phyloP scores from a whole-genome alignment of 1,140 invertebrate genomes.

The Drosophila melanica region DNA sequence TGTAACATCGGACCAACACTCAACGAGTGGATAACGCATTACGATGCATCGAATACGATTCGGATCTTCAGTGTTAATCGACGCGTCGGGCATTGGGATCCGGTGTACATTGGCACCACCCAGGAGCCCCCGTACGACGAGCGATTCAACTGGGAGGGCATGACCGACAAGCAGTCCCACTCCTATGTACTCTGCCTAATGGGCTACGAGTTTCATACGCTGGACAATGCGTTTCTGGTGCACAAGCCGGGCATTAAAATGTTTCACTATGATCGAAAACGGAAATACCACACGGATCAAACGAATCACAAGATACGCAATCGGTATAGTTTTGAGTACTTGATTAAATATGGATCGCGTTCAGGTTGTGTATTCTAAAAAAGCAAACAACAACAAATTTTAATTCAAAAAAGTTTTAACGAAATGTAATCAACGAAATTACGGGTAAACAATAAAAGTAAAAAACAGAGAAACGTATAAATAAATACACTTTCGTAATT shows the following conservation, averaged over 20 bases:
- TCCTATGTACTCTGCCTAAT: conserved; percentile 93
- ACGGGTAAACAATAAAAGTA: neutral
- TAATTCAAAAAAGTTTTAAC: too few species aligned
- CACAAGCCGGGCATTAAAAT: conserved; percentile 94
- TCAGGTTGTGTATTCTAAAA: neutral
- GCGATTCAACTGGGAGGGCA: conserved; percentile 93
- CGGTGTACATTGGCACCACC: conserved; percentile 93
- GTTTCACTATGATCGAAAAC: fast-evolving
- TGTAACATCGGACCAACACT: conserved; percentile 94
- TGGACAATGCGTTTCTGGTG: conserved; percentile 94
- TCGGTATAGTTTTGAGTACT: neutral
- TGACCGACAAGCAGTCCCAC: conserved; percentile 96
- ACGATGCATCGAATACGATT: conserved; percentile 86
- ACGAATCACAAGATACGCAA: neutral
- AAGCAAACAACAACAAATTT: too few species aligned
- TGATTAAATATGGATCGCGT: neutral
- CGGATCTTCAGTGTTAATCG: conserved; percentile 92
- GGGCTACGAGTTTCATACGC: conserved; percentile 94
- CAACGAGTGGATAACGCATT: conserved; percentile 90
- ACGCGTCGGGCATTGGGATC: conserved; percentile 92
- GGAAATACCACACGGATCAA: fast-evolving
- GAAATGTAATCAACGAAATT: neutral
- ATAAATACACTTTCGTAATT: too few species aligned
- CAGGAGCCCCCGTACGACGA: conserved; percentile 94
- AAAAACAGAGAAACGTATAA: too few species aligned